phyloP scores from a whole-genome alignment of 2,888 invertebrate genomes.

The Mamestra brassicae region DNA sequence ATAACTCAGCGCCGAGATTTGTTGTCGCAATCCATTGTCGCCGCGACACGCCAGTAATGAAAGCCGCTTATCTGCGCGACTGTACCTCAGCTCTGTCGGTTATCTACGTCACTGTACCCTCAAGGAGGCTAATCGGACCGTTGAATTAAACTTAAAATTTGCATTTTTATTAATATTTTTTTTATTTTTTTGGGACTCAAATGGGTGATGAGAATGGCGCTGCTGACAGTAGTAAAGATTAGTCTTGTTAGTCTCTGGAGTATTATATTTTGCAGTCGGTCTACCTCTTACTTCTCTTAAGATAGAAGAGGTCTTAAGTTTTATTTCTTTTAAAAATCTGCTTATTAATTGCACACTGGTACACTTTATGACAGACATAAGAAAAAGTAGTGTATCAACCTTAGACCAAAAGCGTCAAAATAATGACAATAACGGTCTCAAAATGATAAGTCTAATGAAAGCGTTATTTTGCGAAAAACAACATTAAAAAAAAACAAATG shows the following conservation, averaged over 20 bases:
- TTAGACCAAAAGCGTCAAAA: background rate
- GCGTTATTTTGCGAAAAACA: background rate
- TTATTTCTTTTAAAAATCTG: background rate
- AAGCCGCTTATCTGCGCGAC: slow-evolving; percentile 83
- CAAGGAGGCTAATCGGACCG: slow-evolving; percentile 73
- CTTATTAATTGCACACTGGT: background rate
- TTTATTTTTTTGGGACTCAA: slow-evolving; percentile 23
- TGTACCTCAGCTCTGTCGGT: slow-evolving; percentile 77
- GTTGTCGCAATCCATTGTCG: slow-evolving; percentile 83
- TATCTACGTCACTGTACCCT: slow-evolving; percentile 75
- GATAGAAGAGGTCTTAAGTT: background rate
- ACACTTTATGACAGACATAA: background rate
- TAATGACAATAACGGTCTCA: background rate
- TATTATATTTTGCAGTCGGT: slow-evolving; percentile 8
- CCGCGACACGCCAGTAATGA: slow-evolving; percentile 84
- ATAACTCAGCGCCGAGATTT: slow-evolving; percentile 83
- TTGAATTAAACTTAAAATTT: slow-evolving; percentile 65
- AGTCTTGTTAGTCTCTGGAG: slow-evolving; percentile 6
- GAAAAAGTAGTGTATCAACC: too few species aligned
- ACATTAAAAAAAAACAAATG: background rate
- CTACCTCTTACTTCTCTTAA: background rate
- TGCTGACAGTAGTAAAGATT: slow-evolving; percentile 40
- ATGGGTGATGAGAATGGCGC: slow-evolving; percentile 17
- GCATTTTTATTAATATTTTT: slow-evolving; percentile 67
- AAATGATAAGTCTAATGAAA: background rate